phyloP scores from a whole-genome alignment of 2,797 vertebrate species.

The Myotis planiceps region DNA sequence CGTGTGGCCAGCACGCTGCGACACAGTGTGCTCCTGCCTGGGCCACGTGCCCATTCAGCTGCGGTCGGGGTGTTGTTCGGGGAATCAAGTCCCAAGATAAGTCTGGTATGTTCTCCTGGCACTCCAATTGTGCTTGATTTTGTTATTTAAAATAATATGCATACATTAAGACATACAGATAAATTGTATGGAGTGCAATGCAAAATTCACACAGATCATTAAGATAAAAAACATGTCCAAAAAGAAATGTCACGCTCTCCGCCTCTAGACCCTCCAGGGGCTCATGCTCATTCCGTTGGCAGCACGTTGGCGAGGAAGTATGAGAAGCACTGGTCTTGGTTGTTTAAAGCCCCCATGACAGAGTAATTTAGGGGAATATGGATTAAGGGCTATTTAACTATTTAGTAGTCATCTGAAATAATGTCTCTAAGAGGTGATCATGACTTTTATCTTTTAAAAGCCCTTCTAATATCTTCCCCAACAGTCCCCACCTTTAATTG shows the following conservation, averaged over 20 bases:
- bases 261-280: background rate
- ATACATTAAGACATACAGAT: background rate
- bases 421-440: background rate
- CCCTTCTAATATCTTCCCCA: background rate
- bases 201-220: background rate
- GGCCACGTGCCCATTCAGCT: background rate
- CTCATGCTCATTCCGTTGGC: background rate
- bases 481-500: background rate
- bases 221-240: background rate
- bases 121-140: background rate
- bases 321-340: background rate
- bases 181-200: background rate
- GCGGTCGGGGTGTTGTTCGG: background rate
- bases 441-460: background rate
- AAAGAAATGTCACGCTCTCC: background rate
- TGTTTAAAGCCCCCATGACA: background rate
- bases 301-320: background rate
- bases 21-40: background rate
- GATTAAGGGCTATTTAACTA: background rate
- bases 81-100: background rate
- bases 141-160: background rate
- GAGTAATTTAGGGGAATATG: background rate
- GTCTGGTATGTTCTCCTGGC: background rate
- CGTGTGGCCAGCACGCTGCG: rapidly evolving
- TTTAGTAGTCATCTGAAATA: constrained; percentile 5